Percentiles rank a stretch among this genome's conserved stretches.
phyloP scores from a whole-genome alignment of 2,113 vertebrate species.

The Aix galericulata region DNA sequence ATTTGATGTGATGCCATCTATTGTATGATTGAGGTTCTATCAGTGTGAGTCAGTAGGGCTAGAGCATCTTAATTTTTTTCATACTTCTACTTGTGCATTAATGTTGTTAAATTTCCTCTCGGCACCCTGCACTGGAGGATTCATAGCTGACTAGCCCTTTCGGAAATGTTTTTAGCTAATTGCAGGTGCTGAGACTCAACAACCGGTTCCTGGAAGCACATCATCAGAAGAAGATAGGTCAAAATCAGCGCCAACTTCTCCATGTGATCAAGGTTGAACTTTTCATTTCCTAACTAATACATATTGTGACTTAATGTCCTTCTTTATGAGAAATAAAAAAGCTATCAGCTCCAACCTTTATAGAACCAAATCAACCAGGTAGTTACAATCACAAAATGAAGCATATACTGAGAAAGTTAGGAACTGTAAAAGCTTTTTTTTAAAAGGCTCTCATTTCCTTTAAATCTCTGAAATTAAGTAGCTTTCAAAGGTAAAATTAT shows the following conservation, averaged over 20 bases:
- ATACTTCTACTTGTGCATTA: not conserved
- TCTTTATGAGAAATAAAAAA: not conserved
- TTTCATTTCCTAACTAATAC: not conserved
- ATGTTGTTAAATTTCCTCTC: not conserved
- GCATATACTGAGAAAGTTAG: not conserved
- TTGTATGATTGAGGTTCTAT: not conserved
- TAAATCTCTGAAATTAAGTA: not conserved
- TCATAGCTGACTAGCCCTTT: not conserved
- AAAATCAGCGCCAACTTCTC: conserved; percentile 91
- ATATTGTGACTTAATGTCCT: not conserved
- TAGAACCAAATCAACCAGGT: not conserved
- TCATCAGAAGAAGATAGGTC: conserved; percentile 89
- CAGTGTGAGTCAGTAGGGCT: not conserved
- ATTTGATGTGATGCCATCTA: not conserved
- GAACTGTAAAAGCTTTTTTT: not conserved
- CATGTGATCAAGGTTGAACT: conserved; percentile 90
- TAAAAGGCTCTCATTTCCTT: not conserved
- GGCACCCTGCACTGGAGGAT: not conserved
- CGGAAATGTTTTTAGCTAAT: conserved; percentile 81
- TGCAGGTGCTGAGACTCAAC: conserved; percentile 90
- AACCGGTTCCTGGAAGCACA: conserved; percentile 84
- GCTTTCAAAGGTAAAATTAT: not conserved
- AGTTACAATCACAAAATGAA: not conserved
- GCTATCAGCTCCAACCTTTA: not conserved
- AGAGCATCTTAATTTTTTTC: not conserved